These are phyloP conservation scores for Malurus leucopterus DNA, from an alignment of 2,797 vertebrate genomes.

Conservation along the genomic window DNA sequence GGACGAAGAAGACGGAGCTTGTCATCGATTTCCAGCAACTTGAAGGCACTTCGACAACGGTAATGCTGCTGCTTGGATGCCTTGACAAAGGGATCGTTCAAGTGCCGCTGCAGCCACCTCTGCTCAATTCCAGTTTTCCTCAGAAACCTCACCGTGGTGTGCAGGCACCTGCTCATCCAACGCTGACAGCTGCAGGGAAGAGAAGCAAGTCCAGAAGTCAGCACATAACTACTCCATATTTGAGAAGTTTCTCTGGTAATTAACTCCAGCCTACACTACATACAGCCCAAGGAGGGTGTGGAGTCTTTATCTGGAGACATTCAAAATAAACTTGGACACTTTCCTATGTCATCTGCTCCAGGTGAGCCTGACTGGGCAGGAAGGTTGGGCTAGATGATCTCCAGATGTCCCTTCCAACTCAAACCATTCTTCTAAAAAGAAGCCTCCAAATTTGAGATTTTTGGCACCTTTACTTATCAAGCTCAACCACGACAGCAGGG, in stretches of 20 bases:
- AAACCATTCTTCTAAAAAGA: background rate
- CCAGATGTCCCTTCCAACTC: background rate
- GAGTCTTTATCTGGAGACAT: fast-evolving
- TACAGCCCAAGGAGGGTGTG: background rate
- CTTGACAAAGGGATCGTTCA: slow-evolving; percentile 89
- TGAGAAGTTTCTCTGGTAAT: fast-evolving
- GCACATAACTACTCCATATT: fast-evolving
- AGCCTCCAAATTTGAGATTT: background rate
- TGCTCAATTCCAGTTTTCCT: slow-evolving; percentile 76
- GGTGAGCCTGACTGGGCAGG: background rate
- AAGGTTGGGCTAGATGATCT: background rate
- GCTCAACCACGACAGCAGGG: background rate
- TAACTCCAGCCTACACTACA: fast-evolving
- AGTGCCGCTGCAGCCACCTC: slow-evolving; percentile 83
- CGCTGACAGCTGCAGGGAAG: background rate
- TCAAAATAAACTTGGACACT: fast-evolving
- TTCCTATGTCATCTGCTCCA: background rate
- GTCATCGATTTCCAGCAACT: slow-evolving; percentile 87
- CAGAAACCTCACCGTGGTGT: slow-evolving; percentile 42
- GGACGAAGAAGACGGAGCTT: slow-evolving; percentile 79
- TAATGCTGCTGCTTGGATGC: slow-evolving; percentile 78
- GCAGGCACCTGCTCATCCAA: slow-evolving; percentile 48
- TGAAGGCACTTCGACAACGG: slow-evolving; percentile 93
- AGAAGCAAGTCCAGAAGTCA: background rate
- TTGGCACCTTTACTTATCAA: background rate